These are phyloP conservation scores for Conger conger DNA, from an alignment of 2,113 vertebrate genomes.

Conservation along the genomic window DNA sequence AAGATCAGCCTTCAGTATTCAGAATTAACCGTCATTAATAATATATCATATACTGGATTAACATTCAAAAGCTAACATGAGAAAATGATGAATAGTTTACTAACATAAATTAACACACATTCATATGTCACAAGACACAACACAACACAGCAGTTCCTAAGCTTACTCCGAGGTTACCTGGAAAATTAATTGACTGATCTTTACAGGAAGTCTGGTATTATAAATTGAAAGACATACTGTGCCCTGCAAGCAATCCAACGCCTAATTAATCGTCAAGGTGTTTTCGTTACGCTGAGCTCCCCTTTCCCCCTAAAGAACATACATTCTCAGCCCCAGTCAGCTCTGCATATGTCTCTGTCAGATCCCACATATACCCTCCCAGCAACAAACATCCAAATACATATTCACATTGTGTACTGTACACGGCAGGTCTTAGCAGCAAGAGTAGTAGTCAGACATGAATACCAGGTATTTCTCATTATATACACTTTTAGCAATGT, in stretches of 20 bases:
- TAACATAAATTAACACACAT: background rate
- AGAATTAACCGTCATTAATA: background rate
- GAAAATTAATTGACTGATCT: background rate
- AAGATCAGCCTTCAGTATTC: background rate
- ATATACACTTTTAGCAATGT: no score
- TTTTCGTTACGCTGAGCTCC: conserved; percentile 71
- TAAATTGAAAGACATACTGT: conserved; percentile 22
- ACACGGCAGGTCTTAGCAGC: no score
- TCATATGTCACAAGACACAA: background rate
- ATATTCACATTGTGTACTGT: conserved; percentile 28
- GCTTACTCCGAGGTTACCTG: background rate
- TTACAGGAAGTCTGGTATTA: conserved; percentile 8
- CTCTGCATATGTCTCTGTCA: conserved; percentile 46
- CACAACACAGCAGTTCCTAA: background rate
- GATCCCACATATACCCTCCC: conserved; percentile 25
- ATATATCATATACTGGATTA: background rate
- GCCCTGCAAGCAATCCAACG: conserved; percentile 74
- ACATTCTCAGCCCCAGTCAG: conserved; percentile 47
- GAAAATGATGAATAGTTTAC: conserved; percentile 6
- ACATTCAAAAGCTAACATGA: background rate
- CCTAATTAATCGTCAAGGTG: conserved; percentile 79
- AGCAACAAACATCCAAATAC: conserved; percentile 15
- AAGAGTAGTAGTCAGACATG: no score
- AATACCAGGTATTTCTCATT: no score
- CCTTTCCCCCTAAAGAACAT: conserved; percentile 52